Percentiles rank a stretch among this genome's conserved stretches.
Evolutionary conservation across 2,113 vertebrate species (phyloP).

Genomic region (Melanocharis versteri): DNA sequence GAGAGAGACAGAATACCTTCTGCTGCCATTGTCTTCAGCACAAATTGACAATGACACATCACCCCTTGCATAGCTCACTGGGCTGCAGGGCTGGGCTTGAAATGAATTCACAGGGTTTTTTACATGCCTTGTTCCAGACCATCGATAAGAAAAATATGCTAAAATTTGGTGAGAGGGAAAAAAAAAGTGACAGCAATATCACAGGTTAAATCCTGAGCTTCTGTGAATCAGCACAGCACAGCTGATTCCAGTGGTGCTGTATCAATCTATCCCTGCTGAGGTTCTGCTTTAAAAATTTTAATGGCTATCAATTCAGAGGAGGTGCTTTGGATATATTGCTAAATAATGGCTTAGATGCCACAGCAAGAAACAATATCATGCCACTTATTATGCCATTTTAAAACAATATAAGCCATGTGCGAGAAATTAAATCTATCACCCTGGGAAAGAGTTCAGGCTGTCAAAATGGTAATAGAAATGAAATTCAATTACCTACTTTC

Average conservation of each 20-base stretch:
- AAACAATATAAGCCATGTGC: slow-evolving; percentile 32
- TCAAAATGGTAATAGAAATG: slow-evolving; percentile 54
- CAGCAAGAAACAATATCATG: slow-evolving; percentile 20
- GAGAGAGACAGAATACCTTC: neutral
- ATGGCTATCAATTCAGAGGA: neutral
- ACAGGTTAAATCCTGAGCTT: neutral
- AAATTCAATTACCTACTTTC: slow-evolving; percentile 56
- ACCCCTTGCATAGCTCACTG: neutral
- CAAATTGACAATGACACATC: neutral
- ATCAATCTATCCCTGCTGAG: neutral
- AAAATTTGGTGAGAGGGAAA: neutral
- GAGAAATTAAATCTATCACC: slow-evolving; percentile 52
- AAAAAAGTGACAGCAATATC: neutral
- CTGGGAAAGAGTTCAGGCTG: slow-evolving; percentile 39
- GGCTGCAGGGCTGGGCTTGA: neutral
- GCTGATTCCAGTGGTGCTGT: neutral
- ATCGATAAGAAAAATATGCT: neutral
- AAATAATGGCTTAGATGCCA: slow-evolving; percentile 21
- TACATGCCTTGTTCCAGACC: neutral
- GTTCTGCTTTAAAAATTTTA: neutral
- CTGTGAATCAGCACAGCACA: neutral
- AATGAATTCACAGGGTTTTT: neutral
- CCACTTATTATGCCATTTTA: slow-evolving; percentile 47
- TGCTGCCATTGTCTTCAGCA: neutral
- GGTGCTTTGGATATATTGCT: neutral